phyloP scores from a whole-genome alignment of 2,113 vertebrate genomes.

The Eudyptes chrysolophus region DNA sequence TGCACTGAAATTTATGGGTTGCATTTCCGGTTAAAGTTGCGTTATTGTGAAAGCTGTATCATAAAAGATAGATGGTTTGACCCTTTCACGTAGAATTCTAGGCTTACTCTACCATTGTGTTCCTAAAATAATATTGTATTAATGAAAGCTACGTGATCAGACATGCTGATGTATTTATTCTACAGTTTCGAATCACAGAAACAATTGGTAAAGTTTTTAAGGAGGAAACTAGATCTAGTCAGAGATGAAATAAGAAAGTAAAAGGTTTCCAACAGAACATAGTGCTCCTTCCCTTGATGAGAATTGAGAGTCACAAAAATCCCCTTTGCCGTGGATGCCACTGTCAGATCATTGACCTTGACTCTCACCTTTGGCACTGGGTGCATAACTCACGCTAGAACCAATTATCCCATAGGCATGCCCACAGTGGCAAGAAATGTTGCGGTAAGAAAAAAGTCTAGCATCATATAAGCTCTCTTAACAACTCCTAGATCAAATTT shows the following conservation, averaged over 20 bases:
- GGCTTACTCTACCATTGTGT: neutral
- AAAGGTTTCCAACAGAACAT: neutral
- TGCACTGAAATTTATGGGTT: neutral
- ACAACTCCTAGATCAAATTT: neutral
- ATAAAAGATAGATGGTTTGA: neutral
- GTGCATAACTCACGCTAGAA: neutral
- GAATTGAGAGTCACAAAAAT: neutral
- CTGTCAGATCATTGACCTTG: neutral
- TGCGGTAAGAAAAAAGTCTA: neutral
- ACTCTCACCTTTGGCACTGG: neutral
- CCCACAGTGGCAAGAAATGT: neutral
- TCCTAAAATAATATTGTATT: neutral
- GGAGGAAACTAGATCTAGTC: neutral
- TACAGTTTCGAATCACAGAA: neutral
- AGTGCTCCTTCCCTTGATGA: neutral
- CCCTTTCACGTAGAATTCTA: neutral
- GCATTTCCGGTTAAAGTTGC: neutral
- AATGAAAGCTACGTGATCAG: rapidly evolving
- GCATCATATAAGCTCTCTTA: neutral
- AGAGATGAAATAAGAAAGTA: neutral
- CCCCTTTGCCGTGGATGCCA: neutral
- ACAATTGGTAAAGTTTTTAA: neutral
- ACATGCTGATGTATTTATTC: rapidly evolving
- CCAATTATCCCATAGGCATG: neutral
- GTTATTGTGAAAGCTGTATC: neutral